These are phyloP conservation scores for Callorhinus ursinus DNA, from an alignment of 2,113 vertebrate genomes.

Conservation along the genomic window DNA sequence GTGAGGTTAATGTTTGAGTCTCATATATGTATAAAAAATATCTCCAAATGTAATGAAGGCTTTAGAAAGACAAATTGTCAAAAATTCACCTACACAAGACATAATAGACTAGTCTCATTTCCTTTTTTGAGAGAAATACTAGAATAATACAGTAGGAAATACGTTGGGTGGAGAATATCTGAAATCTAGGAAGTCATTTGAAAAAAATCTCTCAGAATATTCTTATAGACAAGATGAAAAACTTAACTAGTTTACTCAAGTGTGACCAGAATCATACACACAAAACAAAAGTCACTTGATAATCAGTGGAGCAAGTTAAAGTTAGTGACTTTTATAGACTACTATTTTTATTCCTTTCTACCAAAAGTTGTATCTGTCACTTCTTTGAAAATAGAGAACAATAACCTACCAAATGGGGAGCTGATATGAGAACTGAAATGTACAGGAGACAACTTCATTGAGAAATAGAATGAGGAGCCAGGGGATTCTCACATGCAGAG, in stretches of 20 bases:
- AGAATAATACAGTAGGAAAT: not conserved
- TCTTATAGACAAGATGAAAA: not conserved
- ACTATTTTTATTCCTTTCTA: not conserved
- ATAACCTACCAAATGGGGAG: not conserved
- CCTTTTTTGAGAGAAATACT: not conserved
- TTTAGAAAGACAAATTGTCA: not conserved
- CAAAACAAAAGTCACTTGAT: not conserved
- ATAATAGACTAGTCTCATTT: not conserved
- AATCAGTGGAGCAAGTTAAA: not conserved
- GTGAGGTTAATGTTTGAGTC: not conserved
- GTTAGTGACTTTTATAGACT: not conserved
- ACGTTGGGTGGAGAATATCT: not conserved
- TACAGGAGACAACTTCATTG: not conserved
- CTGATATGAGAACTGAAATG: not conserved
- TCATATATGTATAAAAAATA: not conserved
- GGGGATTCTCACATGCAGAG: not conserved
- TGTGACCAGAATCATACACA: not conserved
- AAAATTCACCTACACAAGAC: not conserved
- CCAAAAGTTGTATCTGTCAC: not conserved
- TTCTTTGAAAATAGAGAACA: not conserved
- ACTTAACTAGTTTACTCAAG: not conserved
- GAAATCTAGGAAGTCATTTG: not conserved
- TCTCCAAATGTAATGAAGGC: not conserved
- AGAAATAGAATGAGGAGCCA: not conserved
- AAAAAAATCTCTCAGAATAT: not conserved